Evolutionary conservation across 2,797 vertebrate species (phyloP), one percentile per base, ranked within the genome.

Genomic region (Poecilia wingei): DNA sequence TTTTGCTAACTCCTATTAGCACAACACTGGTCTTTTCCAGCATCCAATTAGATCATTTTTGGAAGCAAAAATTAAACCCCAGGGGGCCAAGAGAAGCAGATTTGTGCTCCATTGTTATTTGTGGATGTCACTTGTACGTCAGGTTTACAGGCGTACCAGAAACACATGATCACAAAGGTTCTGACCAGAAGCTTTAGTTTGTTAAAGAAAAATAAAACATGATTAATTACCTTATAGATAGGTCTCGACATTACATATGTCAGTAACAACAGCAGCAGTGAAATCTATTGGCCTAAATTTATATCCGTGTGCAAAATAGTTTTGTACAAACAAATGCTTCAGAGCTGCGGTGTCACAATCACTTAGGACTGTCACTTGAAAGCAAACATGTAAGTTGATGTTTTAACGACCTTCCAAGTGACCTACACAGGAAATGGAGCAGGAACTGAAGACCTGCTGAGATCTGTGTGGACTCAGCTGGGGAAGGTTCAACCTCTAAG

Each of bases 401-500:
- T 82, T 47, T 82, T 66, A 80, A 70, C 55, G 69, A 80, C 64
- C 73, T 71, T 74, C 59, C 4, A 28, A 75, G 72, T 57, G 73
- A 79, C 76, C 49, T 82, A 82, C n/a, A 5, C 61, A 76, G 75
- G 79, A 86, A 77, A 75, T 28, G 86, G 77, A 74, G 72, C 72
- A 76, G 59, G 79, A 79, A 61, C 75, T 2, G 47, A 68, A 0
- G 16, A 82, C 84, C 88, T 72, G 84, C 87, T 84, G 91, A 47
- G 89, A 78, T 76, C 72, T 16, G 3, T 90, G 91, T 92, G 87
- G 90, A 90, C 78, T 88, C 90, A 92, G 93, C 90, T 92, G 92
- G 73, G 66, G 73, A 70, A 72, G 47, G 78, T 46, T 78, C 53
- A 36, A 78, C 66, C 78, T 80, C 73, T 51, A 49, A 31, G 22